Base-by-base conservation (phyloP, 2,797 vertebrate species). In the Sebastes baramenuke region DNA sequence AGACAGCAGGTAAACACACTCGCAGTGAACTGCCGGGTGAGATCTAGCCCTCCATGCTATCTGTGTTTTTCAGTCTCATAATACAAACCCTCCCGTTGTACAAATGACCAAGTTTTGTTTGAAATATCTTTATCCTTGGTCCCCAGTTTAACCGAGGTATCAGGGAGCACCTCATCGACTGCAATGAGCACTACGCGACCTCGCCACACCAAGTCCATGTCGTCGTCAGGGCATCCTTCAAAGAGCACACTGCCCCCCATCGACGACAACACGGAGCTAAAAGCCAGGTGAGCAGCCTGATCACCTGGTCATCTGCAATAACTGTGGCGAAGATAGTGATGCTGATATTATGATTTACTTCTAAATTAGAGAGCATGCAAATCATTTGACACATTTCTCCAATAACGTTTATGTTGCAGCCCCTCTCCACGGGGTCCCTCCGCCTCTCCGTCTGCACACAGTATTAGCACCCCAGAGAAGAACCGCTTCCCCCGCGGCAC, bases 181-280 rank as follows among this genome's bases (percentile, higher is more conserved):
- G 94, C 95, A 1, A 90, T 96, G 9, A 92, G 95, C 58, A 96
- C 98, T 2, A 93, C 98, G 0, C 95, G 99, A 60, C 97, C 98
- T 36, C 97, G 98, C 22, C 99, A 99, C 91, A 97, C 98, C 72
- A 99, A 99, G 93, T 99, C 99, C 56, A 99, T 99, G 98, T 99
- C 99, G 0, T 96, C 99, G 36, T 99, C 99, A 27, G 97, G 98
- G 59, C 99, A 99, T 72, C 98, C 99, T 16, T 96, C 97, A 60
- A 99, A 99, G 94, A 96, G 97, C 84, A 97, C 97, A 75, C 96
- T 99, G 92, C 98, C 99, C 81, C 98, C 99, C 86, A 99, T 99
- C 62, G 98, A 99, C 65, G 98, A 99, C 86, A 95, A 97, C 89
- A 95, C 97, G 3, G 98, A 99, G 94, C 97, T 97, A 72, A 95